Conservation (phyloP, 2,888 invertebrate species). For the Nowickia ferox region DNA sequence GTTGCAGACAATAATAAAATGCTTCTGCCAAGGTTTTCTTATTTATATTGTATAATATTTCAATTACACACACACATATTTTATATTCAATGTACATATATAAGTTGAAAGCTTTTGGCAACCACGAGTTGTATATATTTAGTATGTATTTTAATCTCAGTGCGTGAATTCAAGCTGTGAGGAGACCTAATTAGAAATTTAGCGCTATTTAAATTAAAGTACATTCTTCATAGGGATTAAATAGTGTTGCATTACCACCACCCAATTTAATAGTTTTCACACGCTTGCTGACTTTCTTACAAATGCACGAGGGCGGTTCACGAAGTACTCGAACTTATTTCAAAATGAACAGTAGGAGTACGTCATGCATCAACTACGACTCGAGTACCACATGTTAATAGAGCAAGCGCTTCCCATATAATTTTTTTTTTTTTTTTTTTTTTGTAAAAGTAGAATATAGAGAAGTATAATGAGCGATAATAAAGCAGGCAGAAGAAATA, state of each 20-base stretch:
- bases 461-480: too few species aligned
- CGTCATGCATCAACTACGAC: too few species aligned
- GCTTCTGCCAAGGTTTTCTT: not conserved
- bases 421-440: too few species aligned
- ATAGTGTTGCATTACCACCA: not conserved
- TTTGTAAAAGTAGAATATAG: too few species aligned
- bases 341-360: too few species aligned
- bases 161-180: constrained; percentile 47
- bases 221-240: not conserved
- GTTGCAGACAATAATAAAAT: constrained; percentile 20
- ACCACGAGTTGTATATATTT: not conserved
- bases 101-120: not conserved
- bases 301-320: too few species aligned
- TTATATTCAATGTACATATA: not conserved
- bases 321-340: too few species aligned
- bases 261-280: constrained; percentile 16
- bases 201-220: not conserved
- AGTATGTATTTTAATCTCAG: constrained; percentile 2
- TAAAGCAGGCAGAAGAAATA: too few species aligned
- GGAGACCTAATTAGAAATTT: constrained; percentile 40
- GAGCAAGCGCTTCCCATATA: too few species aligned
- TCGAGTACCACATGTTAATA: too few species aligned
- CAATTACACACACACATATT: not conserved
- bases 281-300: constrained; percentile 1
- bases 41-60: constrained; percentile 11